Conservation (phyloP, 2,888 invertebrate genomes). For the Brachypterus glaber region DNA sequence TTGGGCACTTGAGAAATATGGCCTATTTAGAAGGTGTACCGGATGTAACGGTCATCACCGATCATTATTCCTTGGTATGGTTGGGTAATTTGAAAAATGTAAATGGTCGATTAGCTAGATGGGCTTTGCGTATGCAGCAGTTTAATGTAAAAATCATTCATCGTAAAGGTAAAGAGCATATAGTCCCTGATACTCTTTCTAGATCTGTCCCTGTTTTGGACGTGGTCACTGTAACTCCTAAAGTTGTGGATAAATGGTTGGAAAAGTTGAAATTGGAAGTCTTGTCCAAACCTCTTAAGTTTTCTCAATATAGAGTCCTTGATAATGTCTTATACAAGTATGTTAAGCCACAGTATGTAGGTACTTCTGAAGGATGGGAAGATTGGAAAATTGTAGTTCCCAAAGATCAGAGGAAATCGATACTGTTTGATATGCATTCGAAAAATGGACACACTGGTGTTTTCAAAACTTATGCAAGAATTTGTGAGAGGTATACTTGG, state of each 20-base stretch:
- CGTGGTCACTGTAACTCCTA: no score
- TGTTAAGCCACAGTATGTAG: no score
- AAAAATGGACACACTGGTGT: constrained; percentile 11
- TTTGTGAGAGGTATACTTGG: no score
- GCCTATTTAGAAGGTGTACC: no score
- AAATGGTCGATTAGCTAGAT: constrained; percentile 16
- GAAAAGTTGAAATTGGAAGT: no score
- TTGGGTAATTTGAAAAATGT: constrained; percentile 7
- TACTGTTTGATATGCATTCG: constrained; percentile 10
- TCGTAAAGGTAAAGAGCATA: constrained; percentile 18
- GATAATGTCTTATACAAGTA: no score
- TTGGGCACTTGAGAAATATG: no score
- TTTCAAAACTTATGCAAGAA: constrained; percentile 11
- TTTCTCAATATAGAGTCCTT: no score
- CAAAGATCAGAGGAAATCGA: constrained; percentile 3
- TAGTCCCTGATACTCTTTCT: constrained; percentile 19
- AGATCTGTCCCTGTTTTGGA: constrained; percentile 12
- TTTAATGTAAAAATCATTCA: constrained; percentile 16
- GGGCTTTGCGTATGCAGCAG: constrained; percentile 14
- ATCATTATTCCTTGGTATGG: constrained; percentile 3
- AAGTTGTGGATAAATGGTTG: no score
- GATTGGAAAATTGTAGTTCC: constrained; percentile 10
- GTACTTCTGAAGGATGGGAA: no score
- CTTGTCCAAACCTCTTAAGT: no score
- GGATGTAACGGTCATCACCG: constrained; percentile 4